Evolutionary conservation across 2,113 vertebrate species (phyloP).

Genomic region (Telmatochromis sp.): DNA sequence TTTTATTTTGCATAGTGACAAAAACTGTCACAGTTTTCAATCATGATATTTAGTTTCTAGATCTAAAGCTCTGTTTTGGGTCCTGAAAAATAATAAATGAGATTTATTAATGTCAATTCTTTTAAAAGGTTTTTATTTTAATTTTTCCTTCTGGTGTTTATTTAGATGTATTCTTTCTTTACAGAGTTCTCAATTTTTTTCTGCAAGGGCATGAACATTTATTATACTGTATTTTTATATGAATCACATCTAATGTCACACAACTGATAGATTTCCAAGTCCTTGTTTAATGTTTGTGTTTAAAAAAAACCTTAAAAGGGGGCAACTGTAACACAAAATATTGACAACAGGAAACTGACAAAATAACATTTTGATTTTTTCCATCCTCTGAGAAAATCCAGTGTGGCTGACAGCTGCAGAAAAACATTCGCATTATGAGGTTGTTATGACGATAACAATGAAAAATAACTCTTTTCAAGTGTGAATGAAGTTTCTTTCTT

Average conservation of each 20-base stretch:
- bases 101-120: not conserved
- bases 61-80: not conserved
- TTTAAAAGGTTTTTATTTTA: not conserved
- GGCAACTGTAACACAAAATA: not conserved
- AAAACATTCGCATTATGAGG: not conserved
- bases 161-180: not conserved
- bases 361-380: not conserved
- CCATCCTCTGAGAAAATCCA: not conserved
- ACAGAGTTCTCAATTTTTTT: not conserved
- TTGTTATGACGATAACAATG: not conserved
- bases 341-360: not conserved
- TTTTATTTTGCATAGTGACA: not conserved
- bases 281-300: not conserved
- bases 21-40: not conserved
- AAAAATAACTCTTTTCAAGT: not conserved
- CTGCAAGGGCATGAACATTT: not conserved
- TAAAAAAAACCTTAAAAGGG: not conserved
- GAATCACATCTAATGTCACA: not conserved
- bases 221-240: not conserved
- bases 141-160: not conserved
- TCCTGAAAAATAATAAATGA: not conserved
- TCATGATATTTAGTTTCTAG: not conserved
- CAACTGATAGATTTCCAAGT: not conserved
- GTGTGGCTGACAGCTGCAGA: not conserved
- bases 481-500: not conserved